Conservation (phyloP, 2,113 vertebrate species). For the Phaethon lepturus region DNA sequence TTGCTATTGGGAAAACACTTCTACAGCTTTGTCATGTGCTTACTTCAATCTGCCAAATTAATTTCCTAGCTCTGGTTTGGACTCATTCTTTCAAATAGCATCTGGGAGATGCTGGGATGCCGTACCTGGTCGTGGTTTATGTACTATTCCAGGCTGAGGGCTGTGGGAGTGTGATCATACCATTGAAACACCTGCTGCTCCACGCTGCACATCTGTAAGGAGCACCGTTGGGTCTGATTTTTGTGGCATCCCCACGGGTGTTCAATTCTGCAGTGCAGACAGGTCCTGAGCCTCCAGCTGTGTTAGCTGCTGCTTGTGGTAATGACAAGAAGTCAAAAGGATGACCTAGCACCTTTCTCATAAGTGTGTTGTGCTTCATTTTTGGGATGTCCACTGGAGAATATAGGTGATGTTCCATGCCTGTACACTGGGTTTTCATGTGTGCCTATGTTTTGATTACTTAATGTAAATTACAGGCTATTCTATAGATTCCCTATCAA, state of each 20-base stretch:
- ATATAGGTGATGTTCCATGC: not conserved
- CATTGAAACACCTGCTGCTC: not conserved
- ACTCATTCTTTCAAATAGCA: not conserved
- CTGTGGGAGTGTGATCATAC: not conserved
- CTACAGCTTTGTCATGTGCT: not conserved
- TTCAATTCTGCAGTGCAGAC: not conserved
- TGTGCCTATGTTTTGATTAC: not conserved
- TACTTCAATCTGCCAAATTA: not conserved
- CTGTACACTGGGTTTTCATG: not conserved
- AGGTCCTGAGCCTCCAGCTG: not conserved
- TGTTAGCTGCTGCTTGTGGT: not conserved
- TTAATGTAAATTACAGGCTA: not conserved
- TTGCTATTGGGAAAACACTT: not conserved
- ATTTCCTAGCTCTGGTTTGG: not conserved
- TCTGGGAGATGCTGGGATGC: not conserved
- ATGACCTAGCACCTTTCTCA: not conserved
- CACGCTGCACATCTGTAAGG: rapidly evolving
- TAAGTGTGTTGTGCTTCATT: not conserved
- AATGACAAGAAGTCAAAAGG: not conserved
- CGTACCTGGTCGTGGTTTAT: rapidly evolving
- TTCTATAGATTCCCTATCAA: not conserved
- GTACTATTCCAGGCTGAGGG: not conserved
- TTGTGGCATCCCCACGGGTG: not conserved
- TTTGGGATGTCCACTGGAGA: not conserved
- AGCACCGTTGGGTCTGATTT: not conserved